Evolutionary conservation across 2,797 vertebrate genomes (phyloP).

Genomic region (Stomatorhinus walkeri): DNA sequence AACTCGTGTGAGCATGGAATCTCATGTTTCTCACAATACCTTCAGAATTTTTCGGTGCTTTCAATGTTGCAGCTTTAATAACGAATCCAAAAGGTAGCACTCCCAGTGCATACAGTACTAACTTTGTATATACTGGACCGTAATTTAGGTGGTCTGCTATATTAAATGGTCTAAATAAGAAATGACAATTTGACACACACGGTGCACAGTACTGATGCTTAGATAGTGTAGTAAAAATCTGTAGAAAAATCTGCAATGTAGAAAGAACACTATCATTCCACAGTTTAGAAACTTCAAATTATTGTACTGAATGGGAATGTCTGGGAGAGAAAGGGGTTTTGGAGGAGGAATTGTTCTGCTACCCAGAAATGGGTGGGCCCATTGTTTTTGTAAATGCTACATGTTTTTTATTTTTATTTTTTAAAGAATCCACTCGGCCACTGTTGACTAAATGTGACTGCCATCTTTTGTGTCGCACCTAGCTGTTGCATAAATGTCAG

Average conservation of each 20-base stretch:
- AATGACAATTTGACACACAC: too few species aligned
- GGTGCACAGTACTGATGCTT: too few species aligned
- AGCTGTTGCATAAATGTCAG: neutral
- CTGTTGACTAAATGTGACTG: neutral
- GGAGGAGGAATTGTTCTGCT: neutral
- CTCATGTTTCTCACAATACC: too few species aligned
- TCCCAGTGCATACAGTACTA: too few species aligned
- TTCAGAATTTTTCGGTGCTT: too few species aligned
- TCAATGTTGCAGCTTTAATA: too few species aligned
- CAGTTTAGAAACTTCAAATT: neutral
- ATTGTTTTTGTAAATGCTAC: neutral
- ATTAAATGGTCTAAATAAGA: neutral
- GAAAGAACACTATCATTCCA: neutral
- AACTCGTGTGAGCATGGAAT: too few species aligned
- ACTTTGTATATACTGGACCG: too few species aligned
- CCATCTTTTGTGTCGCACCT: neutral
- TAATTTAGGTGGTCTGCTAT: too few species aligned
- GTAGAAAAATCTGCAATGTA: neutral
- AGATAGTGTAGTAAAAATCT: too few species aligned
- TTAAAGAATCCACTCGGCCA: neutral
- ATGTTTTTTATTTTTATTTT: neutral
- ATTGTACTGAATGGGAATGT: neutral
- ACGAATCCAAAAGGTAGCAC: too few species aligned
- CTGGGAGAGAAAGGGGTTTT: neutral
- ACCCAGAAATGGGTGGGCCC: neutral